Evolutionary conservation across 2,888 invertebrate species (phyloP).

Genomic region (Miltochrista miniata): DNA sequence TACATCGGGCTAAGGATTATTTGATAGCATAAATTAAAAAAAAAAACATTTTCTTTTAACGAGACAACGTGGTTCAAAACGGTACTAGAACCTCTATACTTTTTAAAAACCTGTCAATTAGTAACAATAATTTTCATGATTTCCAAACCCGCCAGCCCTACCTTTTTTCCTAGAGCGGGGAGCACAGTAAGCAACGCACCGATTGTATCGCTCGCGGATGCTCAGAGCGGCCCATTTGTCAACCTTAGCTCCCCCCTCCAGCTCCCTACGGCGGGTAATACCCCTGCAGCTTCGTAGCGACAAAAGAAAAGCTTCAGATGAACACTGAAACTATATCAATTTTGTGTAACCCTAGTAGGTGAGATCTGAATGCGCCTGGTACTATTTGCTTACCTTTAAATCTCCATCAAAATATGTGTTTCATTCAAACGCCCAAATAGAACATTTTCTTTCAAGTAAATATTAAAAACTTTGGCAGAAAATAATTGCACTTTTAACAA

Average conservation of each 20-base stretch:
- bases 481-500: too few species aligned
- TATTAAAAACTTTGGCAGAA: too few species aligned
- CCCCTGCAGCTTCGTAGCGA: slow-evolving; percentile 44
- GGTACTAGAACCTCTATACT: too few species aligned
- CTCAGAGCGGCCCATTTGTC: slow-evolving; percentile 84
- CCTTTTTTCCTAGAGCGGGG: slow-evolving; percentile 84
- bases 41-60: too few species aligned
- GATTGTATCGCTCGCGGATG: slow-evolving; percentile 83
- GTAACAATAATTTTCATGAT: background rate
- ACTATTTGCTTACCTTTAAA: background rate
- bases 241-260: slow-evolving; percentile 68
- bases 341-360: slow-evolving; percentile 47
- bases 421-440: background rate
- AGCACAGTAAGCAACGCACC: slow-evolving; percentile 84
- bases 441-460: too few species aligned
- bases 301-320: slow-evolving; percentile 72
- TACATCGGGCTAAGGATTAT: too few species aligned
- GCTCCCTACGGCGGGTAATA: slow-evolving; percentile 31
- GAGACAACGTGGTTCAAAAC: too few species aligned
- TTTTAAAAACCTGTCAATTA: too few species aligned
- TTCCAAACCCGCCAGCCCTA: slow-evolving; percentile 66
- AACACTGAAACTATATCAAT: slow-evolving; percentile 72
- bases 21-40: too few species aligned
- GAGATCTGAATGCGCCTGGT: slow-evolving; percentile 27
- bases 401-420: background rate